These are phyloP conservation scores for Myioborus miniatus DNA, from an alignment of 2,797 vertebrate species.

Conservation along the genomic window DNA sequence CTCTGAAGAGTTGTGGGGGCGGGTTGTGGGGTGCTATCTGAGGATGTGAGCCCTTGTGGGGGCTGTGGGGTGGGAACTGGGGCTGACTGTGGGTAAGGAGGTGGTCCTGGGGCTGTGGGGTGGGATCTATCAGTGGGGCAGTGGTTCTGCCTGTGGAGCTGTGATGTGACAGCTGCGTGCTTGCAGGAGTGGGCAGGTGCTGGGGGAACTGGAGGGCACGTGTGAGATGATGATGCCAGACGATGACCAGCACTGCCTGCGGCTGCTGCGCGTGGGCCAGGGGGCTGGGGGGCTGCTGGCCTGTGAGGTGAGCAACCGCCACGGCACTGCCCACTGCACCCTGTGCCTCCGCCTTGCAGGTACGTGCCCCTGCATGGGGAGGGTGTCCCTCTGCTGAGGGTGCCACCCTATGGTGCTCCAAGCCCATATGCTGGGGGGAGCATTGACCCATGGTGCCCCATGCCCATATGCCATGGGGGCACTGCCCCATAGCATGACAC, in stretches of 20 bases:
- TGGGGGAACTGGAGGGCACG: slow-evolving; percentile 78
- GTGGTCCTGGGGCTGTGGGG: neutral
- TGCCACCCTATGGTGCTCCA: neutral
- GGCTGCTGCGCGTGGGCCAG: slow-evolving; percentile 80
- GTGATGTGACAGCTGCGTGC: neutral
- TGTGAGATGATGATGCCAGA: slow-evolving; percentile 92
- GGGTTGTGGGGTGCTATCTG: neutral
- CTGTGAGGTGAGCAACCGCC: slow-evolving; percentile 87
- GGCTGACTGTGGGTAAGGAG: neutral
- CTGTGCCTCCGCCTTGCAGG: slow-evolving; percentile 88
- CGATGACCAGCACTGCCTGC: slow-evolving; percentile 90
- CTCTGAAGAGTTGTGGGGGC: neutral
- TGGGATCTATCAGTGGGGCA: neutral
- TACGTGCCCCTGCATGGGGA: slow-evolving; percentile 32
- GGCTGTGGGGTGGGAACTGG: rapidly evolving
- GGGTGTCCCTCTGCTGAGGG: neutral
- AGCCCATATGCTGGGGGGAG: neutral
- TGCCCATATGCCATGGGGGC: neutral
- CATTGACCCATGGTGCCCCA: neutral
- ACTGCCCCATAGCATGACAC: neutral
- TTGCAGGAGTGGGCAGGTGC: slow-evolving; percentile 79
- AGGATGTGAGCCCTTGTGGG: neutral
- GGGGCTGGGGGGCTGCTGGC: slow-evolving; percentile 81
- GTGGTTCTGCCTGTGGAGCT: neutral
- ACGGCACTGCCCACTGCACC: slow-evolving; percentile 85